Evolutionary conservation across 2,113 vertebrate genomes (phyloP), one percentile per base, ranked within the genome.

Genomic region (Halcyon senegalensis): DNA sequence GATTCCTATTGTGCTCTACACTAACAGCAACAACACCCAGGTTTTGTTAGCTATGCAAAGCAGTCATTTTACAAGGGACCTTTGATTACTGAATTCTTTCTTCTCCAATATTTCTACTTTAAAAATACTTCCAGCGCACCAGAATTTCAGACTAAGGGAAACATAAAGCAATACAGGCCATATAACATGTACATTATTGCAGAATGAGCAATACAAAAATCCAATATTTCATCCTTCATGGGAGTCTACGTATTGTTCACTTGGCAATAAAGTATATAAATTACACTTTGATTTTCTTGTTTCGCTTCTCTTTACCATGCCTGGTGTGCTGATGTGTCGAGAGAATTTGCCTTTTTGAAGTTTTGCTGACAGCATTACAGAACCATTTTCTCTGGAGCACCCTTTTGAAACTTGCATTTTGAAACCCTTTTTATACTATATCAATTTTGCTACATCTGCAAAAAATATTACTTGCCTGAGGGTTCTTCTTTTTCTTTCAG

Each of bases 211-310:
- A 78, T 46, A 78, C 21, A 77, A 92, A 51, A 96, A 95, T 87
- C 82, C 93, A 95, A 16, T 77, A 95, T 81, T 96, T 95, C 75
- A 88, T 69, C 48, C 75, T 91, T 94, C 92, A 74, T 0, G 0
- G 59, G 69, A 94, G 89, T 76, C 48, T 37, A 55, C 41, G 39
- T 64, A 62, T 95, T 89, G 89, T 87, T 97, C 94, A 74, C 83
- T 95, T 0, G 3, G 80, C 72, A 96, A 84, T 92, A 91, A 93
- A 92, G 55, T 39, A 23, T 84, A 90, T 84, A 96, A 97, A 93
- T 92, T 96, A 96, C 74, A 92, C 77, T 95, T 95, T 93, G 91
- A 95, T 95, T 97, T 94, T 94, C 83, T 80, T 87, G 56, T 78
- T 94, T 87, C 79, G 77, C 37, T 85, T 93, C 80, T 92, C 77